phyloP scores from a whole-genome alignment of 2,113 vertebrate species.

The Danio rerio region DNA sequence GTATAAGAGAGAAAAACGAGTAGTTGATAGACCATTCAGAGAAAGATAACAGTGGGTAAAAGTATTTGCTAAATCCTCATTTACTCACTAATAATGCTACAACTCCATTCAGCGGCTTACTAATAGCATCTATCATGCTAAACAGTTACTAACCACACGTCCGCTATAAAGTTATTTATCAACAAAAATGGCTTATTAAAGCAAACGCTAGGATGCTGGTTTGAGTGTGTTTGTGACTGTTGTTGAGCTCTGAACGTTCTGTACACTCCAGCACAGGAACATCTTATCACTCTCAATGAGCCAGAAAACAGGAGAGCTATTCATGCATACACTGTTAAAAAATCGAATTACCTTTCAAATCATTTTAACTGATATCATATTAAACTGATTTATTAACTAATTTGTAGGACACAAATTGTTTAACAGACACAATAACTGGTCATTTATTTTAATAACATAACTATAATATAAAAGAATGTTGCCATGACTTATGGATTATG shows the following conservation, averaged over 20 bases:
- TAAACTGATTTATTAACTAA: too few relatives aligned
- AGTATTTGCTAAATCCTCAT: not conserved
- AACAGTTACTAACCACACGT: not conserved
- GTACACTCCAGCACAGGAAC: constrained; percentile 18
- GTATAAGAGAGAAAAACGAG: not conserved
- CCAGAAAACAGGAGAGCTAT: not conserved
- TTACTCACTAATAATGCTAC: not conserved
- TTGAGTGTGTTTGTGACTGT: not conserved
- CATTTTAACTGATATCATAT: too few relatives aligned
- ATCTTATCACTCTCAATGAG: not conserved
- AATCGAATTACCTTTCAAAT: not conserved
- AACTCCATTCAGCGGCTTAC: not conserved
- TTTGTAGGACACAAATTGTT: too few relatives aligned
- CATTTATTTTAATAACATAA: too few relatives aligned
- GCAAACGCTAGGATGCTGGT: not conserved
- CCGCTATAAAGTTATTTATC: not conserved
- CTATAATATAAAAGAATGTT: too few relatives aligned
- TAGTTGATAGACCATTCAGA: not conserved
- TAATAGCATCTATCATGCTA: not conserved
- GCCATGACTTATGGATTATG: too few relatives aligned
- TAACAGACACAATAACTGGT: too few relatives aligned
- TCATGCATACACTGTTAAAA: not conserved
- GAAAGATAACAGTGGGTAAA: not conserved
- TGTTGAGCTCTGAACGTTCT: constrained; percentile 18
- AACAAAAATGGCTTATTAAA: not conserved